Base-by-base conservation (phyloP, 2,113 vertebrate species). In the Cathartes aura region DNA sequence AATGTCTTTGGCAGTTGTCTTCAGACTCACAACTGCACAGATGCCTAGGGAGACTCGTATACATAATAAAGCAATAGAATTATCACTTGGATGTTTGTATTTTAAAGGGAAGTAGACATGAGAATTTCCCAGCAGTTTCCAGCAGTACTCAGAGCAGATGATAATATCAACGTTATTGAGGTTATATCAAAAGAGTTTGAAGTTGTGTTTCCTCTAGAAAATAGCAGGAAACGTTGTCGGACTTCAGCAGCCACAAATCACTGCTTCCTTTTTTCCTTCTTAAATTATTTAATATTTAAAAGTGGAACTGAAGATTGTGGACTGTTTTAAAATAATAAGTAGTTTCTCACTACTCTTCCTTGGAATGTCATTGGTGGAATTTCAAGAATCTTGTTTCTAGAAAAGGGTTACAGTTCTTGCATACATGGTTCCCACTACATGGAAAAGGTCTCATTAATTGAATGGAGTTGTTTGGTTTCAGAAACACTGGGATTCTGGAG, bases 151-250 rank as follows among this genome's bases (percentile, higher is more conserved):
- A 2, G 36, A 55, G 30, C 45, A 62, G 23, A 55, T 23, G 4
- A 34, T 48, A 34, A 8, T 55, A 56, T 15, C 24, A 68, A 6
- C 21, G 6, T 73, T 72, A 59, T 0, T 42, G 30, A 84, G 34
- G 30, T 60, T 89, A 4, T 24, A 36, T 43, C 36, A 66, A 47
- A 52, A 72, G 30, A 64, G 7, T 70, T 12, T 81, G 45, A 73
- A 82, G 40, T 70, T 87, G 12, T 58, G n/a, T 60, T 90, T 82
- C 42, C 30, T 82, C 8, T 55, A 21, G 32, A 47, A 81, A 56
- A 76, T 20, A 64, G 22, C 0, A 1, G 15, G 63, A 75, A 80
- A 50, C 14, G 0, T 27, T 8, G 13, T 67, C 6, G 2, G 32
- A 43, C 45, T 87, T 87, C 32, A 52, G 21, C 11, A 83, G 60